A percentile compares a stretch with the other conserved stretches of the same genome.
Conservation (phyloP, 2,113 vertebrate genomes). For the Hippopotamus amphibius region DNA sequence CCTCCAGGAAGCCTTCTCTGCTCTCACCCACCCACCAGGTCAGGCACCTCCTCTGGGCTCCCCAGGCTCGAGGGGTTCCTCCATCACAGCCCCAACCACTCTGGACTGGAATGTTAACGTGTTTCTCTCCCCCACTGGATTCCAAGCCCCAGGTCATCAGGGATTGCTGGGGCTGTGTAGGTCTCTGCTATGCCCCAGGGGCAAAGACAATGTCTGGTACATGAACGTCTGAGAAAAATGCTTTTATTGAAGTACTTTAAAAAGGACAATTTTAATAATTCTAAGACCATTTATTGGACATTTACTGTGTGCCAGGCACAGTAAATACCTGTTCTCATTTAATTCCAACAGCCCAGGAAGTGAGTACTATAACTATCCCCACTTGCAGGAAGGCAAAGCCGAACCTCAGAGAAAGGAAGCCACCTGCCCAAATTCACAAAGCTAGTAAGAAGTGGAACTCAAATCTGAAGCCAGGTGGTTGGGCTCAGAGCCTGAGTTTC, state of each 20-base stretch:
- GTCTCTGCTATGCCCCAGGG: neutral
- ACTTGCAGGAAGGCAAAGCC: neutral
- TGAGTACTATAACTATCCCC: neutral
- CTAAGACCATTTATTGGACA: conserved; percentile 11
- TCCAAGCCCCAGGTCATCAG: neutral
- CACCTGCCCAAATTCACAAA: conserved; percentile 29
- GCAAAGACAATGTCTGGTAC: conserved; percentile 9
- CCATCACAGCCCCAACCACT: neutral
- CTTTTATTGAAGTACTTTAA: conserved; percentile 38
- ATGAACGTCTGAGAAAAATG: neutral
- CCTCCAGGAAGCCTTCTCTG: conserved; percentile 29
- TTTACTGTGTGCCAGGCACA: neutral
- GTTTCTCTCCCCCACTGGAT: neutral
- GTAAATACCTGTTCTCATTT: conserved; percentile 7
- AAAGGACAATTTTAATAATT: conserved; percentile 1
- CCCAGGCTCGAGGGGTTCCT: neutral
- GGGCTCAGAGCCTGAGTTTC: neutral
- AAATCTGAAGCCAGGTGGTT: neutral
- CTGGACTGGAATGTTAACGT: neutral
- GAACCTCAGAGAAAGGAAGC: neutral
- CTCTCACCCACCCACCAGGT: neutral
- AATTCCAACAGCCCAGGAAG: conserved; percentile 12
- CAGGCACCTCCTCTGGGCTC: neutral
- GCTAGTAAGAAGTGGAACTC: neutral
- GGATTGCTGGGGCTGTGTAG: neutral